phyloP scores from a whole-genome alignment of 2,113 vertebrate genomes.

The Bujurquina vittata region DNA sequence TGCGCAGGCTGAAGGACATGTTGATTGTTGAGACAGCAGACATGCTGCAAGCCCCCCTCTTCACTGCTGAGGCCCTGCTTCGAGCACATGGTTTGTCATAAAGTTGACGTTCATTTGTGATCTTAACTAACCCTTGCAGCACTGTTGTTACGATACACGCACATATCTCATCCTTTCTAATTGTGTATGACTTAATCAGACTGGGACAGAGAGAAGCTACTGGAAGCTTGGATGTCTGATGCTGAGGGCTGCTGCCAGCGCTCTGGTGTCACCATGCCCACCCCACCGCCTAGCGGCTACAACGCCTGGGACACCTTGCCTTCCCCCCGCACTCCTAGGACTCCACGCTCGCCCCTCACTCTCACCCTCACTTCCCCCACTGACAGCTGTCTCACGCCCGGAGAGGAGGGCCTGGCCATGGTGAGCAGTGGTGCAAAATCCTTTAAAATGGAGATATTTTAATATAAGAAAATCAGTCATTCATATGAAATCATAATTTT shows the following conservation, averaged over 20 bases:
- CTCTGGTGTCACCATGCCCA: slow-evolving; percentile 76
- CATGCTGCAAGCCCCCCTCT: slow-evolving; percentile 97
- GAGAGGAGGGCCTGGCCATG: slow-evolving; percentile 69
- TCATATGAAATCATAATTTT: neutral
- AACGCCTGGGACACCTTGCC: slow-evolving; percentile 78
- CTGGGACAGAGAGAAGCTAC: slow-evolving; percentile 77
- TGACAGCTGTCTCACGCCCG: slow-evolving; percentile 77
- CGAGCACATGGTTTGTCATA: slow-evolving; percentile 86
- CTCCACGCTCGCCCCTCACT: slow-evolving; percentile 74
- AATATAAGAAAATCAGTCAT: slow-evolving; percentile 7
- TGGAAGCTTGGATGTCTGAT: slow-evolving; percentile 78
- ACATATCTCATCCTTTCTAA: neutral
- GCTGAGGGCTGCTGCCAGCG: slow-evolving; percentile 77
- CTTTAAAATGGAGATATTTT: neutral
- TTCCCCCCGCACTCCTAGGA: slow-evolving; percentile 75
- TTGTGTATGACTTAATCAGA: slow-evolving; percentile 43
- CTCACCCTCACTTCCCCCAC: slow-evolving; percentile 78
- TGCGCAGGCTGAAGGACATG: slow-evolving; percentile 96
- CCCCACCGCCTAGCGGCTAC: slow-evolving; percentile 74
- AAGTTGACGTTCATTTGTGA: neutral
- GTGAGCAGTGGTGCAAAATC: slow-evolving; percentile 40
- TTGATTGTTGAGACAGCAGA: slow-evolving; percentile 98
- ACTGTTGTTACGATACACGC: neutral
- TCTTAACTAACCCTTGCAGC: neutral
- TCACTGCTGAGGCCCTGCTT: slow-evolving; percentile 97